Evolutionary conservation across 2,888 invertebrate genomes (phyloP), one percentile per base, ranked within the genome.

Genomic region (Drepanosiphum platanoidis): DNA sequence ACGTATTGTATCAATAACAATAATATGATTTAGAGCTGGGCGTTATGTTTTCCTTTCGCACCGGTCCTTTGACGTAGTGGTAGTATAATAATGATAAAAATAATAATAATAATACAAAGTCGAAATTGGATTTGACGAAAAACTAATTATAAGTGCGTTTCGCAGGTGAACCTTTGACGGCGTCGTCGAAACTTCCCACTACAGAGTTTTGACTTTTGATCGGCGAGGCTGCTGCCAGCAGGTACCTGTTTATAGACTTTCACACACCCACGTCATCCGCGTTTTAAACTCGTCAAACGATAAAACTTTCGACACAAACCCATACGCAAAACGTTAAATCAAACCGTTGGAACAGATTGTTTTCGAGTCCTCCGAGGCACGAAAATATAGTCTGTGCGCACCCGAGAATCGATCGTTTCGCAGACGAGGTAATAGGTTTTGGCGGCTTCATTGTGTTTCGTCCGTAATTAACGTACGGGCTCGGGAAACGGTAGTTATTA

Each of bases 81-180:
- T n/a, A n/a, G n/a, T n/a, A n/a, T n/a, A n/a, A n/a, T n/a, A n/a
- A n/a, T n/a, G n/a, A n/a, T n/a, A n/a, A n/a, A n/a, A n/a, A n/a
- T n/a, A n/a, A n/a, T n/a, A n/a, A n/a, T n/a, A n/a, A n/a, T n/a
- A n/a, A 8, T 32, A 4, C 13, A 15, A 18, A 46, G 46, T 68
- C 58, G 22, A 18, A 58, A 75, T 58, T 58, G 1, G 18, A 27
- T 61, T 61, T 58, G 27, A 5, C 36, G 27, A 9, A 36, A 27
- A 61, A 39, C 61, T 34, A 27, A 77, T 77, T 27, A n/a, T n/a
- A 61, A 77, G 27, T 36, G 34, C 9, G 32, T 70, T 70, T 61
- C 8, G 1, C 18, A 39, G 1, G 22, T 18, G 36, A 77, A 61
- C 34, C n/a, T 77, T 77, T 77, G 58, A 11, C 18, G 68, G 18